Percentiles rank a stretch among this genome's conserved stretches.
Conservation (phyloP, 92 coral and sea anemone species). For the Pocillopora meandrina region DNA sequence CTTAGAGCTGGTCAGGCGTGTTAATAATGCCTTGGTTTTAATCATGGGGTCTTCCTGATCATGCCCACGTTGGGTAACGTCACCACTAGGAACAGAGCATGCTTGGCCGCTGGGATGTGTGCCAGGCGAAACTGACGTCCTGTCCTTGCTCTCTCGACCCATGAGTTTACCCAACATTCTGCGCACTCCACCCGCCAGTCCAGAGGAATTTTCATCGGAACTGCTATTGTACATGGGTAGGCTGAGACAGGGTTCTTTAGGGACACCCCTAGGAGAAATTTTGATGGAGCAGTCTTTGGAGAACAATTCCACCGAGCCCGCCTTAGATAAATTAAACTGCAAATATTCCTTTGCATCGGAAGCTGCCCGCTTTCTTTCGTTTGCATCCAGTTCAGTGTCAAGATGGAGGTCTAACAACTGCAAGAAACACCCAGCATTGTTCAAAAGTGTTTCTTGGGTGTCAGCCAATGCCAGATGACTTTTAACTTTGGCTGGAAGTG, state of each 20-base stretch:
- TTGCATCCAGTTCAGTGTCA: conserved; percentile 39
- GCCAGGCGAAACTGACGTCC: conserved; percentile 23
- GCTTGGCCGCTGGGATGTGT: conserved; percentile 13
- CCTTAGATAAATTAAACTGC: conserved; percentile 59
- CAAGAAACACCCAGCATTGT: conserved; percentile 74
- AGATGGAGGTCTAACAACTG: conserved; percentile 74
- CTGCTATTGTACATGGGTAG: conserved; percentile 39
- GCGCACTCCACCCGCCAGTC: conserved; percentile 66
- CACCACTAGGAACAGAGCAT: neutral
- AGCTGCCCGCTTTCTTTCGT: conserved; percentile 10
- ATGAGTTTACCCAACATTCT: conserved; percentile 67
- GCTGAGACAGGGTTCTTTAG: conserved; percentile 54
- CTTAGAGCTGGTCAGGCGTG: conserved; percentile 65
- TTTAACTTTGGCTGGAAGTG: conserved; percentile 62
- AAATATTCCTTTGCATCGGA: conserved; percentile 30
- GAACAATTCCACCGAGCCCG: conserved; percentile 61
- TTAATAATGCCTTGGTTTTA: conserved; percentile 54
- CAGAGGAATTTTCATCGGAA: conserved; percentile 24
- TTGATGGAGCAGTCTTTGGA: conserved; percentile 70
- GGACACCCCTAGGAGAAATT: conserved; percentile 60
- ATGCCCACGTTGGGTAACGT: neutral
- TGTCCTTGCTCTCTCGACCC: conserved; percentile 51
- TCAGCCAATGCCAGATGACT: conserved; percentile 69
- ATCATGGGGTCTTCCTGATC: conserved; percentile 29
- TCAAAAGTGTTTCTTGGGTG: conserved; percentile 73